Evolutionary conservation across 2,797 vertebrate species (phyloP).

Genomic region (Denticeps clupeoides): DNA sequence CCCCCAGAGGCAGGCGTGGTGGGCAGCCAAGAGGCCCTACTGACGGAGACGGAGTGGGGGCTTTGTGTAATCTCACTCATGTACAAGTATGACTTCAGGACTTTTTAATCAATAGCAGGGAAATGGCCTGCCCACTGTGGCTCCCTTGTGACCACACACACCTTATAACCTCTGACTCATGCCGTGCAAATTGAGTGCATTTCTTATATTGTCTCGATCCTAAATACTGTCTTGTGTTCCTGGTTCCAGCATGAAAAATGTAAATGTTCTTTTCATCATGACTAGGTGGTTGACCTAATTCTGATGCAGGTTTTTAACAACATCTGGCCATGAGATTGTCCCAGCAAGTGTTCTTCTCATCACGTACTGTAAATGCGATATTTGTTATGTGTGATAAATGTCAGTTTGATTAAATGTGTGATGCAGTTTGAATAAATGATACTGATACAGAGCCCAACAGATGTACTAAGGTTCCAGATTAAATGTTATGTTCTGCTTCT

Average conservation of each 20-base stretch:
- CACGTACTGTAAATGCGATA: conserved; percentile 5
- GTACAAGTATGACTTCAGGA: conserved; percentile 25
- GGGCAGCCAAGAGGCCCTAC: background rate
- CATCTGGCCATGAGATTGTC: background rate
- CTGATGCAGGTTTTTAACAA: background rate
- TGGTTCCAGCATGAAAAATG: background rate
- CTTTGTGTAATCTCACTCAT: conserved; percentile 18
- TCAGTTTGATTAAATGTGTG: too few species aligned
- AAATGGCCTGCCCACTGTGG: conserved; percentile 11
- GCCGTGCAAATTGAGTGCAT: background rate
- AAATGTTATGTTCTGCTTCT: too few species aligned
- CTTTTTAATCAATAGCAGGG: conserved; percentile 30
- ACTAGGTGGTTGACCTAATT: background rate
- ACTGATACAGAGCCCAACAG: background rate
- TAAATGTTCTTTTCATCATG: background rate
- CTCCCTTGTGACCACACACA: conserved; percentile 26
- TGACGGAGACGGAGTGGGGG: conserved; percentile 10
- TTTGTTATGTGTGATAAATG: conserved; percentile 7
- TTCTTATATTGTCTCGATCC: conserved; percentile 1
- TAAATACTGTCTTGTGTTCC: conserved; percentile 8
- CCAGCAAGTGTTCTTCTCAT: background rate
- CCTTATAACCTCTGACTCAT: conserved; percentile 20
- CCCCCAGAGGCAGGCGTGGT: conserved; percentile 13
- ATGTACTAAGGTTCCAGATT: too few species aligned
- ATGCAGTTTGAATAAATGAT: background rate